Evolutionary conservation across 2,888 invertebrate genomes (phyloP), one percentile per base, ranked within the genome.

Genomic region (Lasioglossum figueresi): DNA sequence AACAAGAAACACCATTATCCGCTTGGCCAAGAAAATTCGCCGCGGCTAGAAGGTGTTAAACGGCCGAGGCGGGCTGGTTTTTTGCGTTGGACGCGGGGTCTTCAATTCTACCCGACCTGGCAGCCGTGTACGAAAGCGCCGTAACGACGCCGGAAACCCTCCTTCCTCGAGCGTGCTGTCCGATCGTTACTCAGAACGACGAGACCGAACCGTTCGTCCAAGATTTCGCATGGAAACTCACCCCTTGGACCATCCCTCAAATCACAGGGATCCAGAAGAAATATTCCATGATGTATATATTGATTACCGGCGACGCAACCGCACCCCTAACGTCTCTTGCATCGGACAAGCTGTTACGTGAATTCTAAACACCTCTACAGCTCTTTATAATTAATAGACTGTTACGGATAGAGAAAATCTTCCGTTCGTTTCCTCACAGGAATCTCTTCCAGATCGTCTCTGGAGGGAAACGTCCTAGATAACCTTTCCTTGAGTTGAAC

Each of bases 1-100:
- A 74, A 87, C 77, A 89, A 89, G 84, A 90, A 90, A 82, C 74
- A 84, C 76, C 82, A 88, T 89, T 89, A 83, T 77, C 84, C 52
- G 63, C 23, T 34, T 45, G 52, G 71, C 70, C 70, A 48, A 82
- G 81, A 79, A 83, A 84, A 83, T 63, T 74, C 83, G 72, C 76
- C 76, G 75, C 40, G 40, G 74, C 66, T 23, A 43, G 85, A 56
- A 83, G 76, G 81, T 81, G 84, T 71, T 87, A 82, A 85, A 80
- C 78, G 75, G 74, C 56, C 72, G 10, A 40, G 75, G 70, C 72
- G 66, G 4, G 48, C 5, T 27, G 43, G 56, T 52, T 83, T 83
- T 82, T 78, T 70, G 70, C 71, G 12, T 45, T 79, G 31, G 14
- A n/a, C 52, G 34, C 66, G 66, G 16, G 68, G 76, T 82, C 84